Evolutionary conservation across 2,797 vertebrate genomes (phyloP).

Genomic region (Meriones psammophilus): DNA sequence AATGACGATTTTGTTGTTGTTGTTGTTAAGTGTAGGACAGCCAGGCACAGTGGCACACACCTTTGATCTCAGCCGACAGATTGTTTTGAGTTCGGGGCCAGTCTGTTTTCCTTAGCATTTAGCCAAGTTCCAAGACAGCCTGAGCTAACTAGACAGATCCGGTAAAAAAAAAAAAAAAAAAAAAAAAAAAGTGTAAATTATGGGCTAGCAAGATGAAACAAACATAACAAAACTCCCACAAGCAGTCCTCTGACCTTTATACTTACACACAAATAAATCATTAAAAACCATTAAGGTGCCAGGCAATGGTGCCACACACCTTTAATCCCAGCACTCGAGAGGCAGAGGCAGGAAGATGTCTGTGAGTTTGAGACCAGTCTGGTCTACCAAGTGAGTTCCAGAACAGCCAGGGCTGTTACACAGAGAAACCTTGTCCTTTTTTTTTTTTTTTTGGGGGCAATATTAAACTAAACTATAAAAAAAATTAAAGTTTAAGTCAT

Average conservation of each 20-base stretch:
- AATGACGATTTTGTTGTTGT: not conserved
- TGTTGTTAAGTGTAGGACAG: not conserved
- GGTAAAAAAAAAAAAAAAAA: not conserved
- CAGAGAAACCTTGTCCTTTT: not conserved
- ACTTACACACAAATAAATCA: not conserved
- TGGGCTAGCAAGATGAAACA: not conserved
- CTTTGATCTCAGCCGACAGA: not conserved
- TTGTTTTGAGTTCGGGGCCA: not conserved
- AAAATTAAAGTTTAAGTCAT: conserved; percentile 34
- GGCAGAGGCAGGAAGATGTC: not conserved
- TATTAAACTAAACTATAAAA: not conserved
- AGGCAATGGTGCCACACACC: not conserved
- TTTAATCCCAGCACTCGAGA: not conserved
- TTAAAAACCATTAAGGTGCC: not conserved
- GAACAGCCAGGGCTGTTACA: not conserved
- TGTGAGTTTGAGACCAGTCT: not conserved
- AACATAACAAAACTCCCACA: not conserved
- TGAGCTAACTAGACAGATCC: not conserved
- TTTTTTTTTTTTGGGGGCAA: not conserved
- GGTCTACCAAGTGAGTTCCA: not conserved
- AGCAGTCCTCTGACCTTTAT: not conserved
- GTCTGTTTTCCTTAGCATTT: not conserved
- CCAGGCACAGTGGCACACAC: not conserved
- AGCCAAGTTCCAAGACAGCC: not conserved
- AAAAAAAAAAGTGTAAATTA: not conserved